These are phyloP conservation scores for Centroberyx gerrardi DNA, from an alignment of 2,797 vertebrate genomes.

Conservation along the genomic window DNA sequence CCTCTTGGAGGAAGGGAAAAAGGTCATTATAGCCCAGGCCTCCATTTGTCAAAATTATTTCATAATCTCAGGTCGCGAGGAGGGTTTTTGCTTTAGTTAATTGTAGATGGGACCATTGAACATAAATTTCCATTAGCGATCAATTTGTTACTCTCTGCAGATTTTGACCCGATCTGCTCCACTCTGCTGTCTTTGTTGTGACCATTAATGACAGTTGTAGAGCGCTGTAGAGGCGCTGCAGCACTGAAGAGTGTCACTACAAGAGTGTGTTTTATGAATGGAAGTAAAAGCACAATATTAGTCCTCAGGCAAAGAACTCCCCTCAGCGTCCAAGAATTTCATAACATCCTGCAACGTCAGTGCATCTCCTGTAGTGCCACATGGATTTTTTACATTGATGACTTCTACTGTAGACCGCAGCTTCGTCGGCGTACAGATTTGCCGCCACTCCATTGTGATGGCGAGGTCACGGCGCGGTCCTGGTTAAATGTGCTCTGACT, in stretches of 20 bases:
- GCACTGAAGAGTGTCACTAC: background rate
- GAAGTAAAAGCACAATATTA: background rate
- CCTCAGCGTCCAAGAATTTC: background rate
- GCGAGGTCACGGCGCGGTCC: slow-evolving; percentile 63
- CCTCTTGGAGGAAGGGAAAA: slow-evolving; percentile 75
- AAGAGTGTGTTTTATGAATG: background rate
- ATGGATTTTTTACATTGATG: slow-evolving; percentile 23
- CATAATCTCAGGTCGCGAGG: slow-evolving; percentile 80
- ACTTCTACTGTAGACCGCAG: background rate
- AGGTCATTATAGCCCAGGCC: slow-evolving; percentile 81
- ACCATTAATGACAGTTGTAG: slow-evolving; percentile 28
- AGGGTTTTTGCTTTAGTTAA: slow-evolving; percentile 85
- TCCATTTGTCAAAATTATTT: slow-evolving; percentile 89
- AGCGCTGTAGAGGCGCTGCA: slow-evolving; percentile 12
- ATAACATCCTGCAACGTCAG: background rate
- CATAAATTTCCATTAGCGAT: slow-evolving; percentile 85
- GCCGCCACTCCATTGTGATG: slow-evolving; percentile 40
- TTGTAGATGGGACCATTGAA: slow-evolving; percentile 78
- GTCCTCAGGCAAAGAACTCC: background rate
- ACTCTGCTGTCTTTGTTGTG: slow-evolving; percentile 43
- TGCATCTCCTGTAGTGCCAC: background rate
- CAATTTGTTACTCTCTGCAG: slow-evolving; percentile 73
- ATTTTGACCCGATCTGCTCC: slow-evolving; percentile 65
- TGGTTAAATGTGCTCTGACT: slow-evolving; percentile 77
- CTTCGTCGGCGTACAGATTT: slow-evolving; percentile 19